Percentiles rank a stretch among this genome's conserved stretches.
These are phyloP conservation scores for Morpho deidamia DNA, from an alignment of 2,888 invertebrate genomes.

Conservation along the genomic window DNA sequence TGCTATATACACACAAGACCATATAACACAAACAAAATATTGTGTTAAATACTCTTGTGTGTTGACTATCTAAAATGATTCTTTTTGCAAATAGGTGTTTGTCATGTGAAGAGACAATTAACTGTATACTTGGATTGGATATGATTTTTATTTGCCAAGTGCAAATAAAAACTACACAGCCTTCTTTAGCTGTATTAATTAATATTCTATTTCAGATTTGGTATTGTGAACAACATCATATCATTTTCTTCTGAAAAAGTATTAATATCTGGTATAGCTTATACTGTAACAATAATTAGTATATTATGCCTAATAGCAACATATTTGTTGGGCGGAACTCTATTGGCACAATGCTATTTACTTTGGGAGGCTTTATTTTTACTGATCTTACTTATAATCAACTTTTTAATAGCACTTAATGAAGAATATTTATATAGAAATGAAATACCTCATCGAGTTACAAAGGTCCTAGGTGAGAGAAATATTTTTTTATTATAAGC, in stretches of 20 bases:
- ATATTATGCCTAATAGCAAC: slow-evolving; percentile 60
- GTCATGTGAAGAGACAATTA: no score
- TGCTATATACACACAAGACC: no score
- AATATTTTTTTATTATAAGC: neutral
- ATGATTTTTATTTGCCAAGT: no score
- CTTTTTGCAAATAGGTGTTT: no score
- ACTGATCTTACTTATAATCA: slow-evolving; percentile 58
- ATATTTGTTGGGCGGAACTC: slow-evolving; percentile 58
- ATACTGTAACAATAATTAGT: slow-evolving; percentile 59
- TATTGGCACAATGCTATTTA: slow-evolving; percentile 58
- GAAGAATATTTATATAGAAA: slow-evolving; percentile 68
- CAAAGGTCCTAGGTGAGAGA: slow-evolving; percentile 66
- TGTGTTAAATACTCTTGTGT: no score
- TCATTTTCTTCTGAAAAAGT: slow-evolving; percentile 71
- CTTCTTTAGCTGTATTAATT: neutral
- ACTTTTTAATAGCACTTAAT: slow-evolving; percentile 65
- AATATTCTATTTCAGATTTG: slow-evolving; percentile 46
- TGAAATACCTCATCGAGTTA: slow-evolving; percentile 76
- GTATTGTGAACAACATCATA: slow-evolving; percentile 54
- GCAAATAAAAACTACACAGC: no score
- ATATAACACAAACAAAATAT: no score
- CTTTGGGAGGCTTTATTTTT: slow-evolving; percentile 66
- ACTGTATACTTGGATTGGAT: no score
- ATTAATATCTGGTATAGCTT: slow-evolving; percentile 62
- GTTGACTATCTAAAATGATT: no score